Conservation (phyloP, 2,888 invertebrate species). For the Muscina levida region DNA sequence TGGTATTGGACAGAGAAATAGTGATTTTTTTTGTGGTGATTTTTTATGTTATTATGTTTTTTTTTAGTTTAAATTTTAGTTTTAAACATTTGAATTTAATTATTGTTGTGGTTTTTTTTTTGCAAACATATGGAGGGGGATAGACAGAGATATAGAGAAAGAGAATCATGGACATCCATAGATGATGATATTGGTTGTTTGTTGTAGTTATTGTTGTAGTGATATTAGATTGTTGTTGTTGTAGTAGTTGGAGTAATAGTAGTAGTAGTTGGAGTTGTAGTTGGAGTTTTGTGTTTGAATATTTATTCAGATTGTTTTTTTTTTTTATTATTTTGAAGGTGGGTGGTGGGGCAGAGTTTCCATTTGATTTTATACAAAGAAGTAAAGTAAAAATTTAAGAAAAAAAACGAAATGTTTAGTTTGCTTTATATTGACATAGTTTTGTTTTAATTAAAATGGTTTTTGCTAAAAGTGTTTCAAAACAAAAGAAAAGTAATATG, state of each 20-base stretch:
- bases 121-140: neutral
- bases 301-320: neutral
- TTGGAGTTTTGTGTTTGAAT: slow-evolving; percentile 6
- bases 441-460: slow-evolving; percentile 26
- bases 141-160: slow-evolving; percentile 4
- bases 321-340: no score
- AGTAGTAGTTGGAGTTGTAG: slow-evolving; percentile 44
- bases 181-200: neutral
- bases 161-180: slow-evolving; percentile 31
- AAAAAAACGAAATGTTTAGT: slow-evolving; percentile 25
- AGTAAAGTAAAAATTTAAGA: slow-evolving; percentile 33
- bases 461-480: slow-evolving; percentile 21
- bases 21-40: slow-evolving; percentile 37
- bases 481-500: neutral
- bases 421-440: slow-evolving; percentile 14
- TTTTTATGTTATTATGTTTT: slow-evolving; percentile 36
- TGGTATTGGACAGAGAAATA: slow-evolving; percentile 76
- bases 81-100: slow-evolving; percentile 42
- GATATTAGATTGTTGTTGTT: slow-evolving; percentile 41
- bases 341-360: slow-evolving; percentile 17
- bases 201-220: slow-evolving; percentile 13
- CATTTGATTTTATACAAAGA: slow-evolving; percentile 27
- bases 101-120: slow-evolving; percentile 43
- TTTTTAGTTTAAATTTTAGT: slow-evolving; percentile 46
- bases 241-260: slow-evolving; percentile 51